Evolutionary conservation across 2,888 invertebrate species (phyloP), one percentile per base, ranked within the genome.

Genomic region (Epirrhoe alternata): DNA sequence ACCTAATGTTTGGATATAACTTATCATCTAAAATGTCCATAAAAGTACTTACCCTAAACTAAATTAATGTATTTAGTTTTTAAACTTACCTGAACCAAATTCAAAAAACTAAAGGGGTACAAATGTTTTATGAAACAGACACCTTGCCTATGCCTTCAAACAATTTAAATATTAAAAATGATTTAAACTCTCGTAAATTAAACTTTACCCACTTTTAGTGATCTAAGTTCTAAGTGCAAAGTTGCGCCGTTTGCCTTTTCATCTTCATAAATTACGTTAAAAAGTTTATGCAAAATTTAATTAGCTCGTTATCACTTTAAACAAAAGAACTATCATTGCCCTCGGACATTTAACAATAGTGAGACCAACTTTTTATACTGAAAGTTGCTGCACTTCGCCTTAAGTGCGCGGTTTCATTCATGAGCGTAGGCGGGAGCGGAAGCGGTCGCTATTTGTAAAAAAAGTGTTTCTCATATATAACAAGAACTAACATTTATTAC

Each of bases 321-420:
- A 67, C 51, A 52, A 61, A 56, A 67, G 58, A 66, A 62, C 66
- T 66, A 59, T 59, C 62, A 51, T 62, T 51, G 55, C 56, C 42
- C 57, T 61, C 42, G 47, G 53, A 58, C 52, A 53, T 61, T 64
- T 57, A 64, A 64, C 63, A 62, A 59, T 33, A 52, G 60, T 61
- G 55, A 33, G 42, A 60, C 51, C 59, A 16, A 57, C 63, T 74
- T 63, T 71, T 63, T 53, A 59, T 69, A 57, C 52, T 67, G 60
- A 63, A 70, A 70, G 70, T 71, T 66, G 64, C 63, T 24, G 64
- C 17, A 56, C 68, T 53, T 66, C 68, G 68, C 70, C 63, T 71
- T 69, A 71, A 71, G 59, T 42, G 38, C 2, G 30, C 24, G 35
- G 30, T 30, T 14, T 30, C 14, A 51, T 38, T 16, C 12, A 59